These are phyloP conservation scores for Serranus cabrilla DNA, from an alignment of 2,797 vertebrate genomes.

Conservation along the genomic window DNA sequence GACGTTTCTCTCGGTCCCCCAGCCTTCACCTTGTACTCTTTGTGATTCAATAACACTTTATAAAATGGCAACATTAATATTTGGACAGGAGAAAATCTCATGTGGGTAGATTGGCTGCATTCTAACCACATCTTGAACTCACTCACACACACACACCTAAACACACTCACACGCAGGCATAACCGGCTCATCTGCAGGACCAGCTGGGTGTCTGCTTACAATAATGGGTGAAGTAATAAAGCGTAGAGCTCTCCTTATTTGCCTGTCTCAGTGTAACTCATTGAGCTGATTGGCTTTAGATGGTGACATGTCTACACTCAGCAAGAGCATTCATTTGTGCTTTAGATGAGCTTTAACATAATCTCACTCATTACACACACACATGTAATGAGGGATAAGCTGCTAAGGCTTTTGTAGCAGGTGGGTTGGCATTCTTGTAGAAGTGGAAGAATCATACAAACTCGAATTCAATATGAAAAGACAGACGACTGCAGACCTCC, in stretches of 20 bases:
- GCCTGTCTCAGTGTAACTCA: slow-evolving; percentile 44
- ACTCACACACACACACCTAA: not conserved
- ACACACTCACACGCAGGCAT: slow-evolving; percentile 19
- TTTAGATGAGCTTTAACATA: slow-evolving; percentile 70
- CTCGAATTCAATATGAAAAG: slow-evolving; percentile 15
- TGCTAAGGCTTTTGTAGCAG: slow-evolving; percentile 49
- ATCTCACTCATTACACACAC: slow-evolving; percentile 72
- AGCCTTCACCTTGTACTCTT: slow-evolving; percentile 35
- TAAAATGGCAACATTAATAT: slow-evolving; percentile 64
- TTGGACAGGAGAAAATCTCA: slow-evolving; percentile 46
- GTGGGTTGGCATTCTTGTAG: slow-evolving; percentile 51
- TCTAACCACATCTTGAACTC: slow-evolving; percentile 9
- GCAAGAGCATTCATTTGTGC: slow-evolving; percentile 54
- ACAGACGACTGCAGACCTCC: not conserved
- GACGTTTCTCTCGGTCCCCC: slow-evolving; percentile 22
- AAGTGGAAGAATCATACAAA: slow-evolving; percentile 44
- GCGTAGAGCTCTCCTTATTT: slow-evolving; percentile 44
- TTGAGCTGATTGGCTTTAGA: slow-evolving; percentile 58
- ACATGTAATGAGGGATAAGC: slow-evolving; percentile 67
- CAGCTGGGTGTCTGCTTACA: slow-evolving; percentile 60
- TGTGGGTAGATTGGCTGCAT: slow-evolving; percentile 24
- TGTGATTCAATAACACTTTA: slow-evolving; percentile 67
- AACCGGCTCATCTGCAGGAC: slow-evolving; percentile 41
- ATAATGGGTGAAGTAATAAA: slow-evolving; percentile 60
- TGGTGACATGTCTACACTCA: slow-evolving; percentile 43